Conservation (phyloP, 2,113 vertebrate genomes). For the Ranitomeya imitator region DNA sequence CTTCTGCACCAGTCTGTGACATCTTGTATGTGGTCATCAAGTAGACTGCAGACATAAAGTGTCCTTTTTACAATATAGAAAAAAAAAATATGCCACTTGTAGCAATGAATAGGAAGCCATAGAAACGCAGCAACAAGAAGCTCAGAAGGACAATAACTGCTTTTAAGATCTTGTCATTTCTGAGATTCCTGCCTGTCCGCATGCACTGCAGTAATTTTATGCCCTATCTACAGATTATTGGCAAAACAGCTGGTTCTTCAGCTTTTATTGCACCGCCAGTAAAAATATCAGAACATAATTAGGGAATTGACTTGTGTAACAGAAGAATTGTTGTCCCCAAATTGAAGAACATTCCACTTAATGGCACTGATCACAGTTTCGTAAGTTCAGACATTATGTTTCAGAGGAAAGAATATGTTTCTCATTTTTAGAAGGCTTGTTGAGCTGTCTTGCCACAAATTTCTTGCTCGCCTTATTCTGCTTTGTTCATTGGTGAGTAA, state of each 20-base stretch:
- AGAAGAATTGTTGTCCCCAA: background rate
- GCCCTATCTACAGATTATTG: slow-evolving; percentile 24
- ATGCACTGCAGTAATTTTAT: background rate
- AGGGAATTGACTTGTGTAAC: slow-evolving; percentile 33
- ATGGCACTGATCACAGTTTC: slow-evolving; percentile 14
- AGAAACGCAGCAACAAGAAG: background rate
- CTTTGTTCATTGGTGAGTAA: background rate
- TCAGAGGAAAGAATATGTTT: slow-evolving; percentile 14
- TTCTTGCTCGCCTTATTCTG: background rate
- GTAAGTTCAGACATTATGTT: slow-evolving; percentile 10
- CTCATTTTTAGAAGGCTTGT: background rate
- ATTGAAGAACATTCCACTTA: slow-evolving; percentile 16
- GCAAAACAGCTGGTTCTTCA: slow-evolving; percentile 21
- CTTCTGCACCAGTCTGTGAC: too few relatives aligned
- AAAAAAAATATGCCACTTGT: too few relatives aligned
- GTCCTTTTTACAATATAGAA: too few relatives aligned
- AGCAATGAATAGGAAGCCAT: too few relatives aligned
- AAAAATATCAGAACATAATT: slow-evolving; percentile 30
- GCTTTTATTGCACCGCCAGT: slow-evolving; percentile 1
- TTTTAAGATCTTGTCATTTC: background rate
- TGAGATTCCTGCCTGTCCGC: background rate
- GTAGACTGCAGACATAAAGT: too few relatives aligned
- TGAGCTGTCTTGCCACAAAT: background rate
- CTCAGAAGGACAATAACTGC: background rate
- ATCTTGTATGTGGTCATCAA: too few relatives aligned